Conservation (phyloP, 2,888 invertebrate genomes). For the Diogma glabrata region DNA sequence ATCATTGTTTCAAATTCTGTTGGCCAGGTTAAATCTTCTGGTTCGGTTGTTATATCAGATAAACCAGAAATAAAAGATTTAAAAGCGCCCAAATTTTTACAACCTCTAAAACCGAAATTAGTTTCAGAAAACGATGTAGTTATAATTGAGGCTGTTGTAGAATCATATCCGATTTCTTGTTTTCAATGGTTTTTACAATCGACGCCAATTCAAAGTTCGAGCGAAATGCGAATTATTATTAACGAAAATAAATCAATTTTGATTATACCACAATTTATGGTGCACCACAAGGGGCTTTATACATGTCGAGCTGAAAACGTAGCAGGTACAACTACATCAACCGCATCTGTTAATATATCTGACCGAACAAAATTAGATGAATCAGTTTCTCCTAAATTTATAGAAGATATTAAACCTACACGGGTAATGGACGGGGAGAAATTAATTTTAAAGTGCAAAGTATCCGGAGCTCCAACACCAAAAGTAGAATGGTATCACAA, state of each 20-base stretch:
- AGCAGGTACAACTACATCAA: slow-evolving; percentile 78
- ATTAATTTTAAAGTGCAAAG: slow-evolving; percentile 58
- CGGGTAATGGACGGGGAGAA: slow-evolving; percentile 86
- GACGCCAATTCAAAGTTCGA: slow-evolving; percentile 55
- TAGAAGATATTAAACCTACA: slow-evolving; percentile 56
- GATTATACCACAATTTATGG: slow-evolving; percentile 57
- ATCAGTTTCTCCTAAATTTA: slow-evolving; percentile 62
- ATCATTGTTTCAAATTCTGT: slow-evolving; percentile 65
- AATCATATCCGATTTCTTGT: slow-evolving; percentile 65
- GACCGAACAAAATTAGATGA: slow-evolving; percentile 44
- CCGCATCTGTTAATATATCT: slow-evolving; percentile 53
- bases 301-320: slow-evolving; percentile 85
- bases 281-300: slow-evolving; percentile 61
- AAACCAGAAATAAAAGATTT: slow-evolving; percentile 47
- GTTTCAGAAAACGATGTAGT: slow-evolving; percentile 63
- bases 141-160: slow-evolving; percentile 64
- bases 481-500: slow-evolving; percentile 72
- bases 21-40: slow-evolving; percentile 67
- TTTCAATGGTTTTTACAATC: slow-evolving; percentile 80
- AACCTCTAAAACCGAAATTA: slow-evolving; percentile 56
- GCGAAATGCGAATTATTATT: slow-evolving; percentile 59
- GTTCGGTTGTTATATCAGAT: slow-evolving; percentile 63
- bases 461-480: slow-evolving; percentile 68
- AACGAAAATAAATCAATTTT: slow-evolving; percentile 67
- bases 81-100: slow-evolving; percentile 59